These are phyloP conservation scores for Caenorhabditis afra DNA, from an alignment of 2,888 invertebrate genomes.

Conservation along the genomic window DNA sequence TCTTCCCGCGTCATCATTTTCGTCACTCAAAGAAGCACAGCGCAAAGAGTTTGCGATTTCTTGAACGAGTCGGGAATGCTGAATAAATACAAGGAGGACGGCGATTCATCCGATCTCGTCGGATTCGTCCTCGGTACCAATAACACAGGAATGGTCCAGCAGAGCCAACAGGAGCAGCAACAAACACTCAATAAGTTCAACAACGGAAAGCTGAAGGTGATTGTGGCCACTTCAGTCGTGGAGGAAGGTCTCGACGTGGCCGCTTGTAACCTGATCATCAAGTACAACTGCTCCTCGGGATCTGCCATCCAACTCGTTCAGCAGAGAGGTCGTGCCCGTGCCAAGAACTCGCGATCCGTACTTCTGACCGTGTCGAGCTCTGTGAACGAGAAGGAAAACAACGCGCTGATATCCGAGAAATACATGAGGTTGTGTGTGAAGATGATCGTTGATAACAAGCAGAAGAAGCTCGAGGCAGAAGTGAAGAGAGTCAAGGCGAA, in stretches of 20 bases:
- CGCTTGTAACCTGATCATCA: constrained; percentile 79
- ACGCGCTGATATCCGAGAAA: constrained; percentile 57
- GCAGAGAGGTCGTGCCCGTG: constrained; percentile 75
- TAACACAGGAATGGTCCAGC: constrained; percentile 42
- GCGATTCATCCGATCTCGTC: constrained; percentile 1
- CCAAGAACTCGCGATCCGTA: constrained; percentile 70
- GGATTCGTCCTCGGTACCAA: constrained; percentile 57
- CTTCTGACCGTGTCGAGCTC: constrained; percentile 69
- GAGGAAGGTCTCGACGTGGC: constrained; percentile 79
- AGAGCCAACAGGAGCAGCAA: constrained; percentile 52
- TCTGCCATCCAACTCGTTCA: constrained; percentile 74
- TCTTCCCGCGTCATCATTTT: constrained; percentile 64
- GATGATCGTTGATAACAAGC: constrained; percentile 29
- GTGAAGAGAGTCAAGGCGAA: background rate
- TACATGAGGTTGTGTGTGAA: constrained; percentile 43
- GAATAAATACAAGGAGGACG: background rate
- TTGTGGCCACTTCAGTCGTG: constrained; percentile 78
- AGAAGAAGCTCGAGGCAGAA: constrained; percentile 16
- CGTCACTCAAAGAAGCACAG: constrained; percentile 62
- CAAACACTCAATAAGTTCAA: constrained; percentile 63
- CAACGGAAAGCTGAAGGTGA: constrained; percentile 62
- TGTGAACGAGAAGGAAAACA: constrained; percentile 67
- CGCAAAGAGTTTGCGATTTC: constrained; percentile 56
- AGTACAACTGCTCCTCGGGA: constrained; percentile 74
- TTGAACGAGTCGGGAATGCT: constrained; percentile 48